Conservation (phyloP, 1,140 invertebrate species). For the Halesus radiatus region DNA sequence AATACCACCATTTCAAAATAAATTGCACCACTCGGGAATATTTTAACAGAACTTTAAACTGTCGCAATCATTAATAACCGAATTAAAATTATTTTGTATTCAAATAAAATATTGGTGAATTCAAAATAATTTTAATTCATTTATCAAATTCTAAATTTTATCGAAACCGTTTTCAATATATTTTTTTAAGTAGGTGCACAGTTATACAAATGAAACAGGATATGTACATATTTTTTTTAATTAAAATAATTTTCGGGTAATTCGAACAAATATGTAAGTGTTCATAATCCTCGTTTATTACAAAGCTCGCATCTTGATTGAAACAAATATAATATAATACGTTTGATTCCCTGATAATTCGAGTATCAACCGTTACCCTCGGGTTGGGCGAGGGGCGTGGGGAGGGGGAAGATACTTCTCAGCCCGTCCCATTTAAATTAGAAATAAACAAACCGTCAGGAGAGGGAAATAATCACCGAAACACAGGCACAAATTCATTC, state of each 20-base stretch:
- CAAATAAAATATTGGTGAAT: too few species aligned
- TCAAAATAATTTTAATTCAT: too few species aligned
- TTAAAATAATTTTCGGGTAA: not conserved
- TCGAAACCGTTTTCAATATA: too few species aligned
- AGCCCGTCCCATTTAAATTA: constrained; percentile 56
- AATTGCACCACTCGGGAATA: too few species aligned
- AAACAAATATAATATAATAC: constrained; percentile 54
- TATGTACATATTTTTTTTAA: too few species aligned
- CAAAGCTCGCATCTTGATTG: constrained; percentile 42
- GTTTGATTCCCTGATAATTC: constrained; percentile 59
- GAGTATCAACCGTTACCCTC: constrained; percentile 41
- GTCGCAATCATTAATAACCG: too few species aligned
- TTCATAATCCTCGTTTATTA: constrained; percentile 50
- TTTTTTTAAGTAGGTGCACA: too few species aligned
- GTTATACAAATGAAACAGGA: too few species aligned
- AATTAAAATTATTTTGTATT: too few species aligned
- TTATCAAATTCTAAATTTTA: too few species aligned
- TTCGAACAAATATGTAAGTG: not conserved
- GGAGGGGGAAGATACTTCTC: constrained; percentile 17
- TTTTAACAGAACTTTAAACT: too few species aligned
- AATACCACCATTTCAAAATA: too few species aligned
- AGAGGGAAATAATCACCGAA: constrained; percentile 56
- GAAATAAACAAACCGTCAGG: constrained; percentile 58
- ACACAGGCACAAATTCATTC: constrained; percentile 57
- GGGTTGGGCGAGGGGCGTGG: not conserved